These are phyloP conservation scores for Uromys caudimaculatus DNA, from an alignment of 2,797 vertebrate species.

Conservation along the genomic window DNA sequence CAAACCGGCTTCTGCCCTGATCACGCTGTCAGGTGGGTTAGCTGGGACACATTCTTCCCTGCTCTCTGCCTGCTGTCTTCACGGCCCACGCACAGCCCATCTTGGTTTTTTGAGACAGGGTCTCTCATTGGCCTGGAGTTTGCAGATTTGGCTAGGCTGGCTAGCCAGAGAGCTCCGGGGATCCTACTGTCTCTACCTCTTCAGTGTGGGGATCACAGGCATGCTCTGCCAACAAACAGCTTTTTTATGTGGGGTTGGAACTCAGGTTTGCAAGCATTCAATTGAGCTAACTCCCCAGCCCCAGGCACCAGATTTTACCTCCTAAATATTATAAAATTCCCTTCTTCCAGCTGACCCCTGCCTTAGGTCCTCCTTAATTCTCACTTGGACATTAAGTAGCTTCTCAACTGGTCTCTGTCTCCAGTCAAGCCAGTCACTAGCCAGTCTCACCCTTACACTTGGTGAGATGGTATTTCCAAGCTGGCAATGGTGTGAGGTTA, in stretches of 20 bases:
- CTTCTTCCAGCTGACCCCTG: background rate
- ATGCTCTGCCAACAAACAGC: background rate
- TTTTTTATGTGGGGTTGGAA: background rate
- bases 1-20: background rate
- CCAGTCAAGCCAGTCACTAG: background rate
- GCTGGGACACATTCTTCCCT: background rate
- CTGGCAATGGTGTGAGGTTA: background rate
- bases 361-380: background rate
- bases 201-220: background rate
- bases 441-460: background rate
- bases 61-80: background rate
- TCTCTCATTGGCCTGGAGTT: background rate
- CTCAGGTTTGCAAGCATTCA: background rate
- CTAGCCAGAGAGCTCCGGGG: no score
- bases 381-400: background rate
- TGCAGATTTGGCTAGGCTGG: background rate
- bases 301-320: background rate
- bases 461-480: background rate
- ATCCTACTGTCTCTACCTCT: background rate
- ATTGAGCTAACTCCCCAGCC: no score
- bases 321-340: background rate
- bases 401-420: background rate
- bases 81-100: no score
- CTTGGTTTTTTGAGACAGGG: background rate
- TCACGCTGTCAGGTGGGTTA: background rate